Evolutionary conservation across 2,113 vertebrate genomes (phyloP).

Genomic region (Atrichornis clamosus): DNA sequence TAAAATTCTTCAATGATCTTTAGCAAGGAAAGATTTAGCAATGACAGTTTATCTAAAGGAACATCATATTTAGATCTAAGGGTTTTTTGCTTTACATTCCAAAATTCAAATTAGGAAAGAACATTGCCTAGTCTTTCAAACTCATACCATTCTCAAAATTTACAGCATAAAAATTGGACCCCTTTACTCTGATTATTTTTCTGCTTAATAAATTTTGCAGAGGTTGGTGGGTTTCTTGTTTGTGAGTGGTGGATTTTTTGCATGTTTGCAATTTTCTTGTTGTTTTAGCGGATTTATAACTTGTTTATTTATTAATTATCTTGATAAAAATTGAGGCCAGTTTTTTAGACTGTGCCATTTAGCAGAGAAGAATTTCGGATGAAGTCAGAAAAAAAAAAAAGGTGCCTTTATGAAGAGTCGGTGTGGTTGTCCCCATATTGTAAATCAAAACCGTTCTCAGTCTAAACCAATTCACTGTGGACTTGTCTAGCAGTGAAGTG

Average conservation of each 20-base stretch:
- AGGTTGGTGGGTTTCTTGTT: not conserved
- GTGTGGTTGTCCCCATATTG: not conserved
- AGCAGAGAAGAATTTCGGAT: not conserved
- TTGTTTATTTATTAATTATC: not conserved
- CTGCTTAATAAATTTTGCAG: not conserved
- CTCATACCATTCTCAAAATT: not conserved
- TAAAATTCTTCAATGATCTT: not conserved
- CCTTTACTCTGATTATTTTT: not conserved
- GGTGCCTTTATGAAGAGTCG: not conserved
- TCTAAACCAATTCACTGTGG: not conserved
- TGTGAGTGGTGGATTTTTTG: not conserved
- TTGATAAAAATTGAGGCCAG: not conserved
- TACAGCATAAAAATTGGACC: not conserved
- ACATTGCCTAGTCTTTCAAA: not conserved
- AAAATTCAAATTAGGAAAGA: not conserved
- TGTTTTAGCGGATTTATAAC: not conserved
- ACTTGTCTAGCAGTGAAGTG: not conserved
- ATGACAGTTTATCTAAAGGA: not conserved
- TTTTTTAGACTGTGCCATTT: not conserved
- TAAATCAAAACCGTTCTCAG: not conserved
- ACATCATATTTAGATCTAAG: not conserved
- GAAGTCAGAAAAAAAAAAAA: not conserved
- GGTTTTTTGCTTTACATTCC: rapidly evolving
- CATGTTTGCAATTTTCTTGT: rapidly evolving
- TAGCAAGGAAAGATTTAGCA: not conserved